phyloP scores from a whole-genome alignment of 2,113 vertebrate genomes.

The Myiozetetes cayanensis region DNA sequence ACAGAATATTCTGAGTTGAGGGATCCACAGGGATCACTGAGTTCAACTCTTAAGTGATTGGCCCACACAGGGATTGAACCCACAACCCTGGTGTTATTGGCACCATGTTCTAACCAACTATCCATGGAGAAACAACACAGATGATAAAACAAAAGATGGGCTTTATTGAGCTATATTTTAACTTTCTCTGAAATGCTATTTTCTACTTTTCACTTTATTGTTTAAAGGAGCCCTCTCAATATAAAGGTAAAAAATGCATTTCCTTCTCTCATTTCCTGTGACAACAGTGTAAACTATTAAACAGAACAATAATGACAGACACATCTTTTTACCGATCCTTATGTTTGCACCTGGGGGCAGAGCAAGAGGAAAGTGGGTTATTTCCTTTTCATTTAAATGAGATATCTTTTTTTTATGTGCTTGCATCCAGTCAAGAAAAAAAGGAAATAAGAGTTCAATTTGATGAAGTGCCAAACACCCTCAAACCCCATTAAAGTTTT shows the following conservation, averaged over 20 bases:
- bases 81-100: not conserved
- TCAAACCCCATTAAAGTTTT: not conserved
- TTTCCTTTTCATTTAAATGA: not conserved
- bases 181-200: slow-evolving; percentile 27
- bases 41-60: not conserved
- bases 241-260: slow-evolving; percentile 43
- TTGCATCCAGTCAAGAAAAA: not conserved
- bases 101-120: not conserved
- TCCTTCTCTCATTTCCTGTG: slow-evolving; percentile 26
- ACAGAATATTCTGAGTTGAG: not conserved
- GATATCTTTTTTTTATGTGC: not conserved
- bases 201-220: slow-evolving; percentile 40
- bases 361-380: not conserved
- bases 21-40: not conserved
- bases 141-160: slow-evolving; percentile 34
- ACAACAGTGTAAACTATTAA: not conserved
- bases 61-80: not conserved
- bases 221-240: slow-evolving; percentile 23
- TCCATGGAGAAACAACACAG: not conserved
- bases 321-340: not conserved
- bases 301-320: not conserved
- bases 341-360: not conserved
- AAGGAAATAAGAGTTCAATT: not conserved
- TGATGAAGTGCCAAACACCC: not conserved
- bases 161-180: slow-evolving; percentile 29